Base-by-base conservation (phyloP, 2,888 invertebrate species). In the Salticus scenicus region DNA sequence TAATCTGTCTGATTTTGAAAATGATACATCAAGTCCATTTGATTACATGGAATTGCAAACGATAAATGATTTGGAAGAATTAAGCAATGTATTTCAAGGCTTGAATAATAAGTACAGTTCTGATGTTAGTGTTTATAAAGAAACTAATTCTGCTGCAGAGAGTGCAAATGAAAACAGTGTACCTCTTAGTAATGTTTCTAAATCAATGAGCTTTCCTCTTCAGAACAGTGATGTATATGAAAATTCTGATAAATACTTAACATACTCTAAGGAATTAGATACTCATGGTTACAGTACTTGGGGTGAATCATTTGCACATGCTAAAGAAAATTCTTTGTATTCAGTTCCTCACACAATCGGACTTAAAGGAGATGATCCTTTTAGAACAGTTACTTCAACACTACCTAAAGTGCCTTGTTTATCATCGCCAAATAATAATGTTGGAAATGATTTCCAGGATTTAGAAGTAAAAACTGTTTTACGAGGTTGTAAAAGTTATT, bases 41-140 rank as follows among this genome's bases (percentile, higher is more conserved):
- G 97, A 98, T 92, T 96, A 96, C 92, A 94, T 97, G 92, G 97
- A 96, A 92, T 91, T 98, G 75, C 96, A 97, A 92, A 96, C 96
- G 63, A 95, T 98, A 84, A 97, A 98, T 92, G 97, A 97, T 90
- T 94, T 97, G 93, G 97, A 96, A 91, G 94, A 96, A 90, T 92
- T 98, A 88, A 97, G 97, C 17, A 95, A 96, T 91, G 96, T 97
- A n/a, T 89, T 91, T 73, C 90, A 90, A 78, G 88, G 77, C 20
- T 66, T 88, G 28, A 63, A 57, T 41, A 75, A 41, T 12, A 66
- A 33, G 10, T 57, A 57, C 24, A 57, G 57, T 57, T 8, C 17
- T 10, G 28, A n/a, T 24, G 42, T 33, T n/a, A 51, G 30, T 12
- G 1, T 63, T 12, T 30, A 30, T 12, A 47, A 57, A 20, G 30